Conservation (phyloP, 1,140 invertebrate genomes). For the Bombyx mandarina region DNA sequence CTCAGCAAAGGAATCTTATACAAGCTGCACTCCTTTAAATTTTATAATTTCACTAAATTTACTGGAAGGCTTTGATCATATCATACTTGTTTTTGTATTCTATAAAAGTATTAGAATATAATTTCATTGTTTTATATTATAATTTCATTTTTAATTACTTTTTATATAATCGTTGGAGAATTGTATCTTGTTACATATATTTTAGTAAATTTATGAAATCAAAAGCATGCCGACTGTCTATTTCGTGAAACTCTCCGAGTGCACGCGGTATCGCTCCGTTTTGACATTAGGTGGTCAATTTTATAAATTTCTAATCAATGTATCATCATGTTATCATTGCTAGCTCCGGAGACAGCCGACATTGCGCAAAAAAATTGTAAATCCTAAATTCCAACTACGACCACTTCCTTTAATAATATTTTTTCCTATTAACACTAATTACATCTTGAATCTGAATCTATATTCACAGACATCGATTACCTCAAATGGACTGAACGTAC, state of each 20-base stretch:
- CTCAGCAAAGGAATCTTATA: slow-evolving; percentile 52
- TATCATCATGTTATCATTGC: too few species aligned
- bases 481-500: neutral
- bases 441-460: slow-evolving; percentile 25
- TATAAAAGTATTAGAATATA: slow-evolving; percentile 71
- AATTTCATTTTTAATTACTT: slow-evolving; percentile 1
- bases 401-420: slow-evolving; percentile 10
- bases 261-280: too few species aligned
- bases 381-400: slow-evolving; percentile 41
- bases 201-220: too few species aligned
- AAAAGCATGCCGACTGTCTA: too few species aligned
- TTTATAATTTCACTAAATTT: slow-evolving; percentile 57
- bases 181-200: too few species aligned
- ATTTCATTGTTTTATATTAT: slow-evolving; percentile 35
- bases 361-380: slow-evolving; percentile 15
- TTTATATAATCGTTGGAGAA: too few species aligned
- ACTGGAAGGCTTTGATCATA: slow-evolving; percentile 67
- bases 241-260: too few species aligned
- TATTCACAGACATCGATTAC: slow-evolving; percentile 21
- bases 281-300: too few species aligned
- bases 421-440: too few species aligned
- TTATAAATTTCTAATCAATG: too few species aligned
- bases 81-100: slow-evolving; percentile 60
- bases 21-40: slow-evolving; percentile 47
- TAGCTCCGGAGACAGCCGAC: too few species aligned